A percentile compares a stretch with the other conserved stretches of the same genome.
Evolutionary conservation across 2,113 vertebrate species (phyloP).

Genomic region (Pogona vitticeps): DNA sequence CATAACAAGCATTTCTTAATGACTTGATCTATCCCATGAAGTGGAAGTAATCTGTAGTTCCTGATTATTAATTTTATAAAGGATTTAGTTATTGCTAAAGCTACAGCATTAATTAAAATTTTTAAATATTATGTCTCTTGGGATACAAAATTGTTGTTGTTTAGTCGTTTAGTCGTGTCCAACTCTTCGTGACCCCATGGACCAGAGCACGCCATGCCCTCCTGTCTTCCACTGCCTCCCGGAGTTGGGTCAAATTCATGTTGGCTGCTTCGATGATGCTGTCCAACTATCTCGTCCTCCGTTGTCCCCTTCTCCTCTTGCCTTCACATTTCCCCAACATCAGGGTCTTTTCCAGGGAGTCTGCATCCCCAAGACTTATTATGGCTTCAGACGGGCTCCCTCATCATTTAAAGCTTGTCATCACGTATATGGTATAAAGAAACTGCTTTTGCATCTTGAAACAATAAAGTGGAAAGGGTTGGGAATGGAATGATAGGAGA

Average conservation of each 20-base stretch:
- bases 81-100: not conserved
- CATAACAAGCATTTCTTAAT: not conserved
- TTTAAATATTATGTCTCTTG: not conserved
- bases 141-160: not conserved
- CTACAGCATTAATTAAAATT: not conserved
- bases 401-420: constrained; percentile 60
- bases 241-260: no score
- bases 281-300: no score
- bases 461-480: constrained; percentile 1
- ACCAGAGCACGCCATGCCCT: no score
- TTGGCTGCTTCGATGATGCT: no score
- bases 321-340: no score
- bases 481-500: not conserved
- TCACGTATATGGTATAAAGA: constrained; percentile 36
- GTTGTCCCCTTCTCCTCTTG: no score
- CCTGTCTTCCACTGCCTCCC: no score
- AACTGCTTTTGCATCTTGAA: constrained; percentile 25
- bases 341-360: no score
- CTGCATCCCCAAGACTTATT: constrained; percentile 30
- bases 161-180: no score
- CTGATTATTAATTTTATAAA: not conserved
- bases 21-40: not conserved
- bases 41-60: not conserved
- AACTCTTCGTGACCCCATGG: no score
- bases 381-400: constrained; percentile 39